A percentile compares a stretch with the other conserved stretches of the same genome.
Conservation (phyloP, 2,797 vertebrate genomes). For the Enteromius afrohamiltoni region DNA sequence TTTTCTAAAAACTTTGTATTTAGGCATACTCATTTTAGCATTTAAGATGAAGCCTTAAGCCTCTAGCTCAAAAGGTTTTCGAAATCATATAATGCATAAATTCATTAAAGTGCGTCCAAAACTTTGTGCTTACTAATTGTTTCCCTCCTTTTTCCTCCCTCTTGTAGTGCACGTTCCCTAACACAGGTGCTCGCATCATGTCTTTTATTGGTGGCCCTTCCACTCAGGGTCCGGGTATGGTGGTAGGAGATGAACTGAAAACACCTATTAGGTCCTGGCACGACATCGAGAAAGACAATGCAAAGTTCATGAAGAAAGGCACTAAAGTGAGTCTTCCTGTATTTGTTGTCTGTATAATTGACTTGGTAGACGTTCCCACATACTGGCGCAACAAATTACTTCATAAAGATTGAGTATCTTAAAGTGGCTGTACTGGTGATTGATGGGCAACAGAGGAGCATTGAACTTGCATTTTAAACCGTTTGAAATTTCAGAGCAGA, state of each 20-base stretch:
- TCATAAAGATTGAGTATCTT: conserved; percentile 7
- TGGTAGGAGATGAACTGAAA: conserved; percentile 95
- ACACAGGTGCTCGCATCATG: conserved; percentile 94
- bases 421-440: not conserved
- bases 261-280: conserved; percentile 96
- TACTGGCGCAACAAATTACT: not conserved
- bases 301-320: conserved; percentile 95
- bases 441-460: not conserved
- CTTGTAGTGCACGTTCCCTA: conserved; percentile 91
- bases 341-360: not conserved
- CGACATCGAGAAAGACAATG: conserved; percentile 97
- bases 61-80: not conserved
- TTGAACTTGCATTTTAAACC: not conserved
- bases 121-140: not conserved
- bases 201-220: conserved; percentile 94
- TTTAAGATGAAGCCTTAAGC: not conserved
- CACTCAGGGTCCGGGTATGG: conserved; percentile 96
- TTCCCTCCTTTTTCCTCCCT: not conserved
- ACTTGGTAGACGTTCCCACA: not conserved
- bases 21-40: not conserved
- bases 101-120: not conserved
- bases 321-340: conserved; percentile 84
- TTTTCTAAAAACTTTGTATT: not conserved
- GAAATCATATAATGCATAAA: not conserved
- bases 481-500: conserved; percentile 6